Conservation (phyloP, 2,113 vertebrate species). For the Tamias sibiricus region DNA sequence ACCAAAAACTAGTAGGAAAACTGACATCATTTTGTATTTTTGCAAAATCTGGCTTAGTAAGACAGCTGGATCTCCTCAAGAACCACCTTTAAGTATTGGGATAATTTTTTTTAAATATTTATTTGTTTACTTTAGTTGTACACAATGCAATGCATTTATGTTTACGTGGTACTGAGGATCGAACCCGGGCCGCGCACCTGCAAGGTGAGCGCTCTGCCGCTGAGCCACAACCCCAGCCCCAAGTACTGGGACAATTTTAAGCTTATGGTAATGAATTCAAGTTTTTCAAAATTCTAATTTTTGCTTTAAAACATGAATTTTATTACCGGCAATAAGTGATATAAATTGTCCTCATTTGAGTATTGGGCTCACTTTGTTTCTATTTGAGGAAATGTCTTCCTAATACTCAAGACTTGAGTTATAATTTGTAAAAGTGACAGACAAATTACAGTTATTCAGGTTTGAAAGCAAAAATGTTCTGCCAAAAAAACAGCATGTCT, state of each 20-base stretch:
- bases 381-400: neutral
- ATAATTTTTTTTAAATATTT: too few species aligned
- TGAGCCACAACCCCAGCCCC: too few species aligned
- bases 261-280: neutral
- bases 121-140: too few species aligned
- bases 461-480: neutral
- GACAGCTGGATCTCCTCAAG: neutral
- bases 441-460: neutral
- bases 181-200: too few species aligned
- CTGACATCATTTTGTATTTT: slow-evolving; percentile 19
- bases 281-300: slow-evolving; percentile 41
- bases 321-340: neutral
- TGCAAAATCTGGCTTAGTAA: slow-evolving; percentile 18
- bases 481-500: neutral
- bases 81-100: neutral
- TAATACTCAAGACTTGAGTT: neutral
- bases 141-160: too few species aligned
- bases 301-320: slow-evolving; percentile 32
- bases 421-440: neutral
- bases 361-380: neutral
- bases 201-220: too few species aligned
- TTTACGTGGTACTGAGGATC: too few species aligned
- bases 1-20: neutral
- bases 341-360: neutral
- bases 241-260: neutral